Evolutionary conservation across 2,113 vertebrate genomes (phyloP).

Genomic region (Peromyscus maniculatus): DNA sequence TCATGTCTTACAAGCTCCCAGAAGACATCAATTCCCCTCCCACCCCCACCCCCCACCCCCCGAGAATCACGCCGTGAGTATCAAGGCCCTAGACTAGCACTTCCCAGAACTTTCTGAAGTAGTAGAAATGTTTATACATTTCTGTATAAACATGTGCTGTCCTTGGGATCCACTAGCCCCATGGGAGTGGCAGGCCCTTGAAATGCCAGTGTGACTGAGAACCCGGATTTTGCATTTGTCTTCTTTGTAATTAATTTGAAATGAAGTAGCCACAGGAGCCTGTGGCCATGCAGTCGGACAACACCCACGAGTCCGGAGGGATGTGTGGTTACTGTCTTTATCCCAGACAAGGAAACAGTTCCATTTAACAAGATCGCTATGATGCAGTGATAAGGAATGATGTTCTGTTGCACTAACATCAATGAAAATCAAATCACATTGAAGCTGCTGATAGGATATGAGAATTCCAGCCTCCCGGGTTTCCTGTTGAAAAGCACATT

Average conservation of each 20-base stretch:
- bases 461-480: not conserved
- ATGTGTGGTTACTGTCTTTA: not conserved
- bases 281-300: accelerated
- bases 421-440: not conserved
- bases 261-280: not conserved
- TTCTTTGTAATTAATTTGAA: not conserved
- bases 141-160: not conserved
- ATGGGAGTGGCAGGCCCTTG: not conserved
- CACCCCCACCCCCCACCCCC: not conserved
- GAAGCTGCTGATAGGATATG: not conserved
- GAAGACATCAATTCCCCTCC: not conserved
- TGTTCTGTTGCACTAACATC: not conserved
- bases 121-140: too few relatives aligned
- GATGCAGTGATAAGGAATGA: not conserved
- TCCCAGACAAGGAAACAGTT: not conserved
- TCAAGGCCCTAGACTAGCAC: too few relatives aligned
- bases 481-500: not conserved
- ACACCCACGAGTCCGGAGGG: not conserved
- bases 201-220: not conserved
- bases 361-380: not conserved
- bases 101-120: not conserved
- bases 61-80: not conserved
- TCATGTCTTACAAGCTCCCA: not conserved
- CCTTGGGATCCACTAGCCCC: not conserved
- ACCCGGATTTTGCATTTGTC: not conserved